phyloP scores from a whole-genome alignment of 2,797 vertebrate genomes.

The Ara ararauna region DNA sequence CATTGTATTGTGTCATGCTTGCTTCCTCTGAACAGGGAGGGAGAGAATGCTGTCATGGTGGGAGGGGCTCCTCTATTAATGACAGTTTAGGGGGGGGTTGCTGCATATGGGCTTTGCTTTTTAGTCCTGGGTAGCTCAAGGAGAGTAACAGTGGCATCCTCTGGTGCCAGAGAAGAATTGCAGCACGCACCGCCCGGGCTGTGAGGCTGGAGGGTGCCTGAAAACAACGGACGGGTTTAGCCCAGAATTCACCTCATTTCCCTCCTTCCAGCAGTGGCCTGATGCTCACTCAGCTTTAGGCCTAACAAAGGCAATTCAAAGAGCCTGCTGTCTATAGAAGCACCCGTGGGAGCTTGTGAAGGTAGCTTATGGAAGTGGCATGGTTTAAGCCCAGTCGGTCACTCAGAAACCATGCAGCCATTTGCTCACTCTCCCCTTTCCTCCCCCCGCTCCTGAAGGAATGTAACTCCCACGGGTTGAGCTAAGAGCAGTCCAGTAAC shows the following conservation, averaged over 20 bases:
- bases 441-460: too few relatives aligned
- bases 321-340: background rate
- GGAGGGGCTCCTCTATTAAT: background rate
- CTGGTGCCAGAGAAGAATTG: background rate
- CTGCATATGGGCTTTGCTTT: background rate
- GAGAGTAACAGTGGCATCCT: constrained; percentile 36
- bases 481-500: too few relatives aligned
- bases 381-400: too few relatives aligned
- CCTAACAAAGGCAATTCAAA: background rate
- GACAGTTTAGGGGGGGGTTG: background rate
- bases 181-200: accelerated
- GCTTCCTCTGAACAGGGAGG: background rate
- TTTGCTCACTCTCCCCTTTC: too few relatives aligned
- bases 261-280: too few relatives aligned
- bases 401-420: too few relatives aligned
- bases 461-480: too few relatives aligned
- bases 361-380: accelerated
- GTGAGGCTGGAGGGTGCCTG: background rate
- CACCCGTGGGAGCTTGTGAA: accelerated
- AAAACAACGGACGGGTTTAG: accelerated
- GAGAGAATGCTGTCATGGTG: background rate
- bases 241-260: background rate
- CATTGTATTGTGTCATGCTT: background rate
- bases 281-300: accelerated
- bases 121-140: background rate